Evolutionary conservation across 2,113 vertebrate species (phyloP).

Genomic region (Ammodytes dubius): DNA sequence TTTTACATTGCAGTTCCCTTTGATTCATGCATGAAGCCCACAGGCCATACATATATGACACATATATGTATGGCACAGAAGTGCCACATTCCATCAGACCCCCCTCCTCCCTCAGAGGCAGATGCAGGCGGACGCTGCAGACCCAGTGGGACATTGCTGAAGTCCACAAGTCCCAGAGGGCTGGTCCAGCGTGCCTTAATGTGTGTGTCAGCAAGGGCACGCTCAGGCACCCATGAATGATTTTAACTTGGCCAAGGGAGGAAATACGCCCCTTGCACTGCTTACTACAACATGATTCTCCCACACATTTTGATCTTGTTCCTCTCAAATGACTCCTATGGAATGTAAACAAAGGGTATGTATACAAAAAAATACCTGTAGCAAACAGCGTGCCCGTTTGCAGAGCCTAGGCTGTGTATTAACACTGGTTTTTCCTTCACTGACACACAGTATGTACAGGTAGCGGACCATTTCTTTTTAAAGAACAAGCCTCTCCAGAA

Average conservation of each 20-base stretch:
- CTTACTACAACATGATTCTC: conserved; percentile 1
- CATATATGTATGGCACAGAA: conserved; percentile 61
- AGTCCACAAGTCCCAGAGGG: conserved; percentile 7
- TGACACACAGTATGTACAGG: too few relatives aligned
- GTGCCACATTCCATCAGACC: conserved; percentile 67
- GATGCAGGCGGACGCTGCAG: conserved; percentile 46
- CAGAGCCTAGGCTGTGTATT: too few relatives aligned
- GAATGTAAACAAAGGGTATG: too few relatives aligned
- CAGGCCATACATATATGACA: conserved; percentile 31
- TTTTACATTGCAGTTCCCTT: neutral
- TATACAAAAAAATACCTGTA: too few relatives aligned
- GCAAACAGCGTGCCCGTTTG: too few relatives aligned
- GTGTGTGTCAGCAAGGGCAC: conserved; percentile 49
- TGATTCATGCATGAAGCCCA: conserved; percentile 23
- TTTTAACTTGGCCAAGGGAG: conserved; percentile 22
- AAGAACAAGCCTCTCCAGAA: too few relatives aligned
- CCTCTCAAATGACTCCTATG: too few relatives aligned
- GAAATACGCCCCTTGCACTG: conserved; percentile 23
- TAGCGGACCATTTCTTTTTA: too few relatives aligned
- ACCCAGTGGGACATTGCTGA: conserved; percentile 9
- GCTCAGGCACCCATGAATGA: conserved; percentile 30
- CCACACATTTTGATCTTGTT: conserved; percentile 5
- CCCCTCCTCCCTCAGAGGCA: conserved; percentile 12
- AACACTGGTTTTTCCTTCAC: too few relatives aligned
- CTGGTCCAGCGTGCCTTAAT: conserved; percentile 18